Percentiles rank a stretch among this genome's conserved stretches.
Evolutionary conservation across 2,888 invertebrate genomes (phyloP).

Genomic region (Coelopa pilipes): DNA sequence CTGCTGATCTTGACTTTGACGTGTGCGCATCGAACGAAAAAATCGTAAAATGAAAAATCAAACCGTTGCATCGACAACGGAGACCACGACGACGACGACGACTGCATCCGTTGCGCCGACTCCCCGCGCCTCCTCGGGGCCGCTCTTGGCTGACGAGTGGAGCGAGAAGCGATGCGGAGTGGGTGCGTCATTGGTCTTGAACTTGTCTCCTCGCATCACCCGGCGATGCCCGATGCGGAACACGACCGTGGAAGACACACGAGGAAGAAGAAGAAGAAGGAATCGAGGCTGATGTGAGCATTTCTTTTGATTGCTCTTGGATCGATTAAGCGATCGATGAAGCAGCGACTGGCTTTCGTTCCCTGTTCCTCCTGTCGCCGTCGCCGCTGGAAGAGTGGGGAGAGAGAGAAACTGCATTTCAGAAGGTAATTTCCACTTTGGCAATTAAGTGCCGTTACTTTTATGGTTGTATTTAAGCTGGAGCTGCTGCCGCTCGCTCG

Average conservation of each 20-base stretch:
- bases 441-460: constrained; percentile 42
- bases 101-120: too few relatives aligned
- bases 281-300: constrained; percentile 41
- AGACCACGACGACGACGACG: too few relatives aligned
- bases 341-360: constrained; percentile 37
- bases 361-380: too few relatives aligned
- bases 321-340: constrained; percentile 48
- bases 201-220: neutral
- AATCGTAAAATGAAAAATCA: too few relatives aligned
- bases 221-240: too few relatives aligned
- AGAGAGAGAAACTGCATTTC: constrained; percentile 14
- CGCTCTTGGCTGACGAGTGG: neutral
- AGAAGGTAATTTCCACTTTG: constrained; percentile 37
- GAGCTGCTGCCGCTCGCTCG: constrained; percentile 7
- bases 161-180: neutral
- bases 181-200: constrained; percentile 18
- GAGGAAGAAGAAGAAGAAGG: neutral
- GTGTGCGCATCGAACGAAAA: too few relatives aligned
- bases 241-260: neutral
- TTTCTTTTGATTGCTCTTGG: constrained; percentile 60
- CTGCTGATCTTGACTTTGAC: too few relatives aligned
- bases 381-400: neutral
- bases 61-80: too few relatives aligned
- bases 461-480: constrained; percentile 32
- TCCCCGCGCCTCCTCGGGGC: too few relatives aligned